Conservation (phyloP, 2,888 invertebrate species). For the Neoascia interrupta region DNA sequence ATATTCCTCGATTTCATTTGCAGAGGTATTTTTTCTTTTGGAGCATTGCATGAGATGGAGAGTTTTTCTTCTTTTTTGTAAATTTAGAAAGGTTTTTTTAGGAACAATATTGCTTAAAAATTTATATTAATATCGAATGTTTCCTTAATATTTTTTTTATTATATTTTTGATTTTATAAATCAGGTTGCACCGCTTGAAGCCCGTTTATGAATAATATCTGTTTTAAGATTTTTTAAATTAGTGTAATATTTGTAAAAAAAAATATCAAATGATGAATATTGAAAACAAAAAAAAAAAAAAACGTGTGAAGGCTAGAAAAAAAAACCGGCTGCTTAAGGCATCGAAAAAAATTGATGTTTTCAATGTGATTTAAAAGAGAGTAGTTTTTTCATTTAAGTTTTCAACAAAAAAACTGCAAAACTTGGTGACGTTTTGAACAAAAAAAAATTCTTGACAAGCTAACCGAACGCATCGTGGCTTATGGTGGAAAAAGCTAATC, state of each 20-base stretch:
- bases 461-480: too few relatives aligned
- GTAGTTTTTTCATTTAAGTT: too few relatives aligned
- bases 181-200: slow-evolving; percentile 29
- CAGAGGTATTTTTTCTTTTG: slow-evolving; percentile 43
- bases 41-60: slow-evolving; percentile 52
- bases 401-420: too few relatives aligned
- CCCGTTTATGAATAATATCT: slow-evolving; percentile 20
- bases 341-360: too few relatives aligned
- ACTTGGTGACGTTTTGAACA: too few relatives aligned
- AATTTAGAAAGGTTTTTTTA: slow-evolving; percentile 46
- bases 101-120: slow-evolving; percentile 45
- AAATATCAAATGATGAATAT: neutral
- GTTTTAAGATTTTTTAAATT: slow-evolving; percentile 8
- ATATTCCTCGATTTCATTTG: slow-evolving; percentile 19
- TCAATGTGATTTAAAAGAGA: too few relatives aligned
- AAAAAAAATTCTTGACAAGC: too few relatives aligned
- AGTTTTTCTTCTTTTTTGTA: slow-evolving; percentile 30
- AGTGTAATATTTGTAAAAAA: slow-evolving; percentile 2
- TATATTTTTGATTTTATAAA: slow-evolving; percentile 20
- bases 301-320: neutral
- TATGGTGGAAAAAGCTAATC: too few relatives aligned
- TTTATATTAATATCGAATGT: slow-evolving; percentile 29
- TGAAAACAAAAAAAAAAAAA: neutral
- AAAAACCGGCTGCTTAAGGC: too few relatives aligned
- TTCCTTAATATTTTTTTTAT: neutral